Evolutionary conservation across 2,113 vertebrate species (phyloP).

Genomic region (Sander vitreus): DNA sequence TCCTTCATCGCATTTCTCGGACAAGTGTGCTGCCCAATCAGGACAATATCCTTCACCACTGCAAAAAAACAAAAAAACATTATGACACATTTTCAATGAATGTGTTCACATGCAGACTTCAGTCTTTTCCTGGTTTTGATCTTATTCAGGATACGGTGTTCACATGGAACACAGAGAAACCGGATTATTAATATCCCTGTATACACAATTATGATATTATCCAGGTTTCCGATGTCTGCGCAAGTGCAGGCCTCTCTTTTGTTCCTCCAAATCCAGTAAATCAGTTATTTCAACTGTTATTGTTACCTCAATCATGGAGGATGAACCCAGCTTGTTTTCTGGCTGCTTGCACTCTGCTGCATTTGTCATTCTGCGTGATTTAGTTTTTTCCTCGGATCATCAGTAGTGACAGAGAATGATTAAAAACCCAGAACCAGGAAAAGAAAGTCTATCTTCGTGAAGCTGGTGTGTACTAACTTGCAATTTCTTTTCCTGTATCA

Average conservation of each 20-base stretch:
- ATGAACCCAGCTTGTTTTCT: neutral
- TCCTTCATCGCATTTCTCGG: conserved; percentile 85
- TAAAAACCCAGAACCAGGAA: neutral
- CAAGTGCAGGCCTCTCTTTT: neutral
- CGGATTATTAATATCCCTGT: neutral
- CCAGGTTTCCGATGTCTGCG: neutral
- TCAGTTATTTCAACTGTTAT: neutral
- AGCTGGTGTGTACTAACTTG: neutral
- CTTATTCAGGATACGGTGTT: neutral
- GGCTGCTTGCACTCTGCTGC: neutral
- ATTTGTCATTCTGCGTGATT: neutral
- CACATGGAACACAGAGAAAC: neutral
- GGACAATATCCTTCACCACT: conserved; percentile 85
- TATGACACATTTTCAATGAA: neutral
- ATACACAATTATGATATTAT: neutral
- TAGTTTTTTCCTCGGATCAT: neutral
- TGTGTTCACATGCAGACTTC: neutral
- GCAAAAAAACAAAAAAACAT: conserved; percentile 13
- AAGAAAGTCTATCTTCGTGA: neutral
- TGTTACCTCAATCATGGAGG: neutral
- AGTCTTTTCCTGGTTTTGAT: neutral
- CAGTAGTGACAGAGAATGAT: neutral
- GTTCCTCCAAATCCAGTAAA: neutral
- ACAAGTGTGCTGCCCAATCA: conserved; percentile 86
- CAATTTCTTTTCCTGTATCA: neutral